Base-by-base conservation (phyloP, 2,888 invertebrate species). In the Drosophila colorata region DNA sequence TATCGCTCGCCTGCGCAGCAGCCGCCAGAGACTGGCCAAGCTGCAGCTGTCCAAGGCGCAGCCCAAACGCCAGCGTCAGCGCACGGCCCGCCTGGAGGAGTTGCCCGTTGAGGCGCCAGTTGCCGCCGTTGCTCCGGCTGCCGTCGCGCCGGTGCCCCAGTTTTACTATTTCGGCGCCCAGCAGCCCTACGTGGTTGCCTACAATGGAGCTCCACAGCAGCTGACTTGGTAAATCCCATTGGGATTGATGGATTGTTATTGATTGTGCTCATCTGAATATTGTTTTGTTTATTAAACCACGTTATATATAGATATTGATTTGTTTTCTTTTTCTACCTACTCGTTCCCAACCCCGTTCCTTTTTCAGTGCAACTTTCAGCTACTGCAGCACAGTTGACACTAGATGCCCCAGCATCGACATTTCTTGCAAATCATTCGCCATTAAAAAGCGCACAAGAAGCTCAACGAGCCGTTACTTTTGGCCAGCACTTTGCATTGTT, bases 121-220 rank as follows among this genome's bases (percentile, higher is more conserved):
- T 0, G 67, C 63, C 2, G 67, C 77, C 35, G 63, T 71, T 31
- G 53, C 78, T 49, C 47, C 63, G 11, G 57, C 52, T n/a, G 63
- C 71, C 25, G 57, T 70, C 18, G 5, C 40, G 23, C 63, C 74
- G 0, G 55, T 64, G 14, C 80, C 73, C 0, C 88, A 87, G 43
- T 78, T 76, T 14, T 90, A 88, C 55, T 86, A 78, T 44, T 55
- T 89, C 6, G 57, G 78, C 5, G 87, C 80, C 25, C 84, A 81
- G 60, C 91, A 82, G 38, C 85, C 87, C 18, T 82, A 81, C 8
- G 46, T 78, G 13, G 60, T 82, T 18, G 75, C 91, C 53, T 84
- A 79, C 63, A 84, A 77, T 33, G 75, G 74, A 38, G 78, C 78
- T 18, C 76, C 61, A 6, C 82, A 82, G 70, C 88, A 87, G 38